Conservation (phyloP, 2,888 invertebrate species). For the Drosophila quinaria region DNA sequence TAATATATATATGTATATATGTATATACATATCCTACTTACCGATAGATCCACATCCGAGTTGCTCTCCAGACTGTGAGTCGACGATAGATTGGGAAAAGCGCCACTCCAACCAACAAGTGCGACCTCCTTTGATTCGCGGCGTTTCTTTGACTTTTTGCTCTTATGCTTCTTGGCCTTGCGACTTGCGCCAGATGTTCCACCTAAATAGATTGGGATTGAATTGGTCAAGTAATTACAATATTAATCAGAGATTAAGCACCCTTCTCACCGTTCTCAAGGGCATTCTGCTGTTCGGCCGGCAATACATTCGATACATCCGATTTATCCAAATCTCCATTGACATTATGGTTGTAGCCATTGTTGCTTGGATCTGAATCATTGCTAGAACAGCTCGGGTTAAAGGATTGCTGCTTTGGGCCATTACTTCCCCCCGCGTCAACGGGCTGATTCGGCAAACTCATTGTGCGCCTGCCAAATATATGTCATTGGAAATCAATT, state of each 20-base stretch:
- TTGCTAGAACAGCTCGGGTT: conserved; percentile 2
- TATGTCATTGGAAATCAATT: not conserved
- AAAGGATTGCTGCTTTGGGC: conserved; percentile 1
- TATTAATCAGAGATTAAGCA: not conserved
- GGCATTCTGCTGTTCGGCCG: not conserved
- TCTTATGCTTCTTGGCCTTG: conserved; percentile 32
- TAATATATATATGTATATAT: not conserved
- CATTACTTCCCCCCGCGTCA: conserved; percentile 7
- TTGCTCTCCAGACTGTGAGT: conserved; percentile 41
- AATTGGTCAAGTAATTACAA: not conserved
- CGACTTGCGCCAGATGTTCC: conserved; percentile 3
- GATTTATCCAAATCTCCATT: conserved; percentile 6
- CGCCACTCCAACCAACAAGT: conserved; percentile 44
- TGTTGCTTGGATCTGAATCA: not conserved
- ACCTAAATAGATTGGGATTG: not conserved
- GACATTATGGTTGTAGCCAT: not conserved
- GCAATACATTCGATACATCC: conserved; percentile 7
- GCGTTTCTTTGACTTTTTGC: conserved; percentile 21
- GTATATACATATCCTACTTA: conserved; percentile 25
- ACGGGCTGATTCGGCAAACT: conserved; percentile 15
- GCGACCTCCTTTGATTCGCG: conserved; percentile 35
- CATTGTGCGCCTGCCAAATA: conserved; percentile 24
- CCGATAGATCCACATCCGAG: conserved; percentile 47
- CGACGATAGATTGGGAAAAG: conserved; percentile 40
- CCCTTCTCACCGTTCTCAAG: conserved; percentile 18